These are phyloP conservation scores for Volucella inflata DNA, from an alignment of 2,888 invertebrate species.

Conservation along the genomic window DNA sequence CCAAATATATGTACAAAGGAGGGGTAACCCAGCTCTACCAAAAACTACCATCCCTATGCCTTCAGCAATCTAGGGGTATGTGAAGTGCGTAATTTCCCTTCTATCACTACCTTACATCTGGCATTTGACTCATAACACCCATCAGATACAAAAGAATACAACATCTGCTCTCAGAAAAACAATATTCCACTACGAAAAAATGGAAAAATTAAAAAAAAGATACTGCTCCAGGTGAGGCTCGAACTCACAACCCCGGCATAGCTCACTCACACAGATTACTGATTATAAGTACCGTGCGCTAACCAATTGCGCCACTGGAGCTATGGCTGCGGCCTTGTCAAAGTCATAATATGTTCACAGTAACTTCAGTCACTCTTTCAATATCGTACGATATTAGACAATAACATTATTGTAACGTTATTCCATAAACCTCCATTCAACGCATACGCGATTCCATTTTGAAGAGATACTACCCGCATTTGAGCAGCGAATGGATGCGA, in stretches of 20 bases:
- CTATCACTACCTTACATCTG: slow-evolving; percentile 30
- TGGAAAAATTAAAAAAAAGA: slow-evolving; percentile 30
- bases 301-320: slow-evolving; percentile 76
- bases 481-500: too few species aligned
- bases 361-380: background rate
- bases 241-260: slow-evolving; percentile 76
- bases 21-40: background rate
- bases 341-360: slow-evolving; percentile 14
- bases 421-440: too few species aligned
- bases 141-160: background rate
- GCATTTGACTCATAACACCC: slow-evolving; percentile 31
- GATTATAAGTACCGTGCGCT: slow-evolving; percentile 76
- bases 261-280: slow-evolving; percentile 65
- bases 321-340: slow-evolving; percentile 64
- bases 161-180: background rate
- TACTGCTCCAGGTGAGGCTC: slow-evolving; percentile 74
- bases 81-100: slow-evolving; percentile 48
- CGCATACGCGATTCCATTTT: too few species aligned
- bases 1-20: background rate
- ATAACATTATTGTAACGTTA: too few species aligned
- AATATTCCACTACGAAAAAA: too few species aligned
- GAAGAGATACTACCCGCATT: too few species aligned
- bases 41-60: background rate
- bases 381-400: slow-evolving; percentile 49
- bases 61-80: slow-evolving; percentile 14